These are phyloP conservation scores for Polydrusus cervinus DNA, from an alignment of 2,888 invertebrate genomes.

Conservation along the genomic window DNA sequence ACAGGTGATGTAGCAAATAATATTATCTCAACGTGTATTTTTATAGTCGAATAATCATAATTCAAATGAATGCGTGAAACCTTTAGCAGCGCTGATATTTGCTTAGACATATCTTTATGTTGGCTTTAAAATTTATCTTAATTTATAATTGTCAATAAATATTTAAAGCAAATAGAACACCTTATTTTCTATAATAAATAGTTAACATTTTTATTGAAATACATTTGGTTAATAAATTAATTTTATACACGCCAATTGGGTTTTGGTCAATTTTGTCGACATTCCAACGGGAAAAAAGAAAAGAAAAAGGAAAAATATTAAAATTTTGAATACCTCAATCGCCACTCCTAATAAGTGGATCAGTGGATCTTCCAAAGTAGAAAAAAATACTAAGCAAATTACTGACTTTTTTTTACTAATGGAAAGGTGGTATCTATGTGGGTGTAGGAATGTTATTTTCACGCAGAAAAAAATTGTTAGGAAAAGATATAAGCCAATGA, in stretches of 20 bases:
- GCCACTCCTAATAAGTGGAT: too few species aligned
- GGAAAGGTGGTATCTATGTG: too few species aligned
- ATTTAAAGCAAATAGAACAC: constrained; percentile 40
- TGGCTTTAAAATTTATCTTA: constrained; percentile 32
- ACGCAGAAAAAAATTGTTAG: too few species aligned
- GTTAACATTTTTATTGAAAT: background rate
- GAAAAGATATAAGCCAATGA: too few species aligned
- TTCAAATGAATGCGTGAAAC: constrained; percentile 28
- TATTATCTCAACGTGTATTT: constrained; percentile 41
- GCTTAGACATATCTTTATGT: constrained; percentile 30
- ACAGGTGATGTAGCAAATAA: constrained; percentile 29
- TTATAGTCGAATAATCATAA: constrained; percentile 35
- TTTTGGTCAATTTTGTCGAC: too few species aligned
- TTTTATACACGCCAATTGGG: background rate
- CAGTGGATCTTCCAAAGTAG: too few species aligned
- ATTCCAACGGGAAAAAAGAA: too few species aligned
- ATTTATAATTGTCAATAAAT: constrained; percentile 45
- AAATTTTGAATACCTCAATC: too few species aligned
- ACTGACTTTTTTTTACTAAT: too few species aligned
- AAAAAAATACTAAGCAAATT: too few species aligned
- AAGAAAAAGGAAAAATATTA: too few species aligned
- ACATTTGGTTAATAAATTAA: background rate
- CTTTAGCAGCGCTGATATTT: constrained; percentile 8
- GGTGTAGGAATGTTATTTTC: too few species aligned
- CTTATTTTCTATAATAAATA: constrained; percentile 27